Evolutionary conservation across 92 coral and sea anemone genomes (phyloP), one percentile per base, ranked within the genome.

Genomic region (Palythoa heliodiscus): DNA sequence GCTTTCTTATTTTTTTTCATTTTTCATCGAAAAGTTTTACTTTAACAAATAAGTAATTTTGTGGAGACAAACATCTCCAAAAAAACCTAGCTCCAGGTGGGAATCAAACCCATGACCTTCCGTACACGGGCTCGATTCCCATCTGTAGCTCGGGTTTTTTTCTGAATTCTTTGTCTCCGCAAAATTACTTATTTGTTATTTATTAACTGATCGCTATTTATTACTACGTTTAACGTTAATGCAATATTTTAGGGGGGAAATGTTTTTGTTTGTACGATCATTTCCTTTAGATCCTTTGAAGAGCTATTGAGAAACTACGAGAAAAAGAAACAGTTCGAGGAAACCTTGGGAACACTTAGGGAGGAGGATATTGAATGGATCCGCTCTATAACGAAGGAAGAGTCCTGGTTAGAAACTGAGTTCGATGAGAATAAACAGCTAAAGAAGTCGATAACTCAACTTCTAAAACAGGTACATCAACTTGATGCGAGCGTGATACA

Each of bases 331-430:
- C 87, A 75, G 24, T 14, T 40, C 4, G 67, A 67, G 12, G 76
- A 69, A 22, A 73, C 83, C 84, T 39, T 73, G 43, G 88, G 75
- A 63, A 90, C 86, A 25, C 77, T 83, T 58, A 66, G 37, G 60
- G 89, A 87, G 7, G 89, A 91, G 60, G 94, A 87, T 11, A 88
- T 89, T 19, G 75, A 92, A 11, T 94, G 93, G 87, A 81, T 90
- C 19, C 90, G 90, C 43, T 76, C 75, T 17, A 64, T 97, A 2
- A 95, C 88, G 5, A 96, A 95, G 73, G 95, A 91, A 43, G 93
- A 95, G 55, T 80, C 95, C 53, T 97, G 99, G 99, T 76, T 91
- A 14, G 93, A 85, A 61, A 86, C 89, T 58, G 99, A 95, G 75
- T 85, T 92, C 37, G 93, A 83, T 60, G 97, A 91, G 77, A 86